Conservation (phyloP, 2,113 vertebrate species). For the Pyrgilauda ruficollis region DNA sequence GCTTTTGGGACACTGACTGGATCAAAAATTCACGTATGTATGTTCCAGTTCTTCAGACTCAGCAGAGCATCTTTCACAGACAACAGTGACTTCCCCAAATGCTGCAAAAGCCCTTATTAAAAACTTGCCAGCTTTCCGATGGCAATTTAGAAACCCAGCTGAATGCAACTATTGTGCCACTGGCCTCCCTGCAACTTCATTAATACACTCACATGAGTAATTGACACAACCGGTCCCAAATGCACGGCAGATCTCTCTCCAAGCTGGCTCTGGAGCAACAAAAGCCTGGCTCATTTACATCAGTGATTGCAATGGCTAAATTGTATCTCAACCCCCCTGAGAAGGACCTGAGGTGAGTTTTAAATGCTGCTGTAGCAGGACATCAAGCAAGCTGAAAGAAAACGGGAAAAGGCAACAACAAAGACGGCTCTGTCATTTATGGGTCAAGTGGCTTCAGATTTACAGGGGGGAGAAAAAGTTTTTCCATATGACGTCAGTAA, state of each 20-base stretch:
- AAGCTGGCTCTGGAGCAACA: background rate
- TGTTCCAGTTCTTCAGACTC: background rate
- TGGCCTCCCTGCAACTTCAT: conserved; percentile 24
- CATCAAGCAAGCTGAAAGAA: background rate
- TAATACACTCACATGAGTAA: background rate
- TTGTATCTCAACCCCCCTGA: background rate
- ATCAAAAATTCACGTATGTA: background rate
- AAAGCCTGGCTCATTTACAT: background rate
- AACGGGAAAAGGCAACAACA: conserved; percentile 9
- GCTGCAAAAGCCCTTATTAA: background rate
- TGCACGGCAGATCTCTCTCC: background rate
- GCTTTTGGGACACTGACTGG: background rate
- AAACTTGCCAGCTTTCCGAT: background rate
- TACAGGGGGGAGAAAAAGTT: background rate
- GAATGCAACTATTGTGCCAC: conserved; percentile 26
- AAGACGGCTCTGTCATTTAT: background rate
- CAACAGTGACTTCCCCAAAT: background rate
- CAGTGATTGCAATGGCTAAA: background rate
- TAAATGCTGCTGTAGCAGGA: background rate
- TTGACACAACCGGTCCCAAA: background rate
- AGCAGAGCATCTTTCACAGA: background rate
- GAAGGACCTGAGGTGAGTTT: conserved; percentile 22
- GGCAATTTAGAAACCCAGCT: conserved; percentile 5
- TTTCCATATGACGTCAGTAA: background rate
- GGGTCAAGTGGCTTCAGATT: background rate